phyloP scores from a whole-genome alignment of 2,888 invertebrate species.

The Torymus tubicola region DNA sequence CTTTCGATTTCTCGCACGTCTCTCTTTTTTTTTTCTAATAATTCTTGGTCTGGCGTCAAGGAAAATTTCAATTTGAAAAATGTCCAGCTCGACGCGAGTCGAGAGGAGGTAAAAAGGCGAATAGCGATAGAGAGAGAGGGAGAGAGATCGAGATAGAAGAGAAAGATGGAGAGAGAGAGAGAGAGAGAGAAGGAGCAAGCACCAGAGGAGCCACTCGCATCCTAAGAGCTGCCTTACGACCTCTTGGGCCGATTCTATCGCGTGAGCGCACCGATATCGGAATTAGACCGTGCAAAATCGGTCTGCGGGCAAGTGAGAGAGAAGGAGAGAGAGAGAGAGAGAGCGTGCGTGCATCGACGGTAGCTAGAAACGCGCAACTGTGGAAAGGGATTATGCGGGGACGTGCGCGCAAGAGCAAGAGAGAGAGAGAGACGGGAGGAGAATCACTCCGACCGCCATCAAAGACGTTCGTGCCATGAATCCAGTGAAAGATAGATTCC shows the following conservation, averaged over 20 bases:
- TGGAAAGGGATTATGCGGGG: slow-evolving; percentile 59
- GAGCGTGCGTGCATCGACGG: slow-evolving; percentile 23
- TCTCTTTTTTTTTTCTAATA: background rate
- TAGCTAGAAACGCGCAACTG: slow-evolving; percentile 29
- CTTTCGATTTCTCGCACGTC: background rate
- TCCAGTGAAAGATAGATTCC: slow-evolving; percentile 69
- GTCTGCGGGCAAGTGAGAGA: slow-evolving; percentile 6
- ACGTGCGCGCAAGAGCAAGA: slow-evolving; percentile 14
- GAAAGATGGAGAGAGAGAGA: too few species aligned
- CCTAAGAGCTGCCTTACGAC: slow-evolving; percentile 17
- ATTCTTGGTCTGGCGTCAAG: background rate
- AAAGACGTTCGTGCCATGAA: slow-evolving; percentile 73
- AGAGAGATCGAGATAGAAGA: too few species aligned
- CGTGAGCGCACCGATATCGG: slow-evolving; percentile 33
- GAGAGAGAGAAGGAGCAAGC: background rate
- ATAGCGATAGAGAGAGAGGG: too few species aligned
- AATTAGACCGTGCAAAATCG: slow-evolving; percentile 57
- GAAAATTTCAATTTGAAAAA: slow-evolving; percentile 58
- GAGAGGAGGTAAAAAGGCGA: too few species aligned
- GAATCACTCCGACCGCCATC: slow-evolving; percentile 72
- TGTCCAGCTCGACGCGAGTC: slow-evolving; percentile 22
- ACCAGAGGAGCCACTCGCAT: slow-evolving; percentile 14
- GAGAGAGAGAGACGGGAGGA: slow-evolving; percentile 52
- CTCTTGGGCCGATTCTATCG: slow-evolving; percentile 2
- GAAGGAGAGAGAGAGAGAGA: background rate